Percentiles rank a stretch among this genome's conserved stretches.
phyloP scores from a whole-genome alignment of 1,140 invertebrate species.

The Zaprionus africanus region DNA sequence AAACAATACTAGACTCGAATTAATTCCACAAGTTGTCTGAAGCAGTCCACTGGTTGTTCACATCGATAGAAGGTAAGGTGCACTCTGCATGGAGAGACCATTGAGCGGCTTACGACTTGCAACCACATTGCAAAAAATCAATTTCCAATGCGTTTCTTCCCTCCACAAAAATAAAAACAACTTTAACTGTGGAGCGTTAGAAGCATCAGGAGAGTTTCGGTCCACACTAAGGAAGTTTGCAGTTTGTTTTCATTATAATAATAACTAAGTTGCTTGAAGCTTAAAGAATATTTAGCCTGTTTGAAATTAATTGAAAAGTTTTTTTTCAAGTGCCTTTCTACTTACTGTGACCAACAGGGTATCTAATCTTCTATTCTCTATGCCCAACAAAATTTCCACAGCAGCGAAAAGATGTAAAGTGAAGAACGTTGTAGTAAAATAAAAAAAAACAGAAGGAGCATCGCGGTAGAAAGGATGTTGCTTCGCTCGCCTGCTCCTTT shows the following conservation, averaged over 20 bases:
- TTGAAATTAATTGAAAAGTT: neutral
- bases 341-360: too few species aligned
- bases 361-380: neutral
- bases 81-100: neutral
- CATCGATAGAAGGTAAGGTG: slow-evolving; percentile 18
- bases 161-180: neutral
- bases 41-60: slow-evolving; percentile 8
- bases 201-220: too few species aligned
- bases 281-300: neutral
- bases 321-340: too few species aligned
- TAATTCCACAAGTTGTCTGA: slow-evolving; percentile 8
- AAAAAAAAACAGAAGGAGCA: neutral
- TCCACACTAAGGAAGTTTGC: neutral
- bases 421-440: slow-evolving; percentile 2
- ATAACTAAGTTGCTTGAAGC: neutral
- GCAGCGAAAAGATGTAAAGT: neutral
- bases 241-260: neutral
- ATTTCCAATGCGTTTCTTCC: slow-evolving; percentile 3
- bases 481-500: slow-evolving; percentile 35
- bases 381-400: neutral
- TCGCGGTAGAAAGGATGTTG: neutral
- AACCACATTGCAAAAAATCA: slow-evolving; percentile 8
- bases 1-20: slow-evolving; percentile 6
- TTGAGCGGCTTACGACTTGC: neutral
- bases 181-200: neutral